phyloP scores from a whole-genome alignment of 2,113 vertebrate species.

The Peromyscus maniculatus region DNA sequence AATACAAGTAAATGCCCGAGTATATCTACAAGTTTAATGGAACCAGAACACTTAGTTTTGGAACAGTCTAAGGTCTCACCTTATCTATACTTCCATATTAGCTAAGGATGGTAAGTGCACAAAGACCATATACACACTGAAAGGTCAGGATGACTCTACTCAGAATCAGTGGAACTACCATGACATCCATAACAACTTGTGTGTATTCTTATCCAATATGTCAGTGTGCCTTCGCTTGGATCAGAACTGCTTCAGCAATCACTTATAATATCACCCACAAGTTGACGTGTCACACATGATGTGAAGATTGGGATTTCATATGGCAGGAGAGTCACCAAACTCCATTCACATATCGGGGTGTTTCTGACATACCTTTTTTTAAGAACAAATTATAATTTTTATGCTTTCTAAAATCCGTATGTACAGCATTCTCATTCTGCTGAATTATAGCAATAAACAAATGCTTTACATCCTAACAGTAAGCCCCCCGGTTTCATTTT shows the following conservation, averaged over 20 bases:
- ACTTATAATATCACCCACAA: neutral
- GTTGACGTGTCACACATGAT: neutral
- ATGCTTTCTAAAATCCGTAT: neutral
- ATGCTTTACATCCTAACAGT: neutral
- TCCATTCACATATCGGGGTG: neutral
- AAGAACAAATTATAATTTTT: neutral
- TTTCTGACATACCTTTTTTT: constrained; percentile 10
- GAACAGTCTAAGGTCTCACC: neutral
- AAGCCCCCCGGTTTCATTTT: neutral
- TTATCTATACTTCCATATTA: neutral
- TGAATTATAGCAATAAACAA: neutral
- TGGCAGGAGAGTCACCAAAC: neutral
- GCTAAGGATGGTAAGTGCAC: neutral
- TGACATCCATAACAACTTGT: neutral
- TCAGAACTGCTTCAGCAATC: neutral
- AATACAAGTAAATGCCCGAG: neutral
- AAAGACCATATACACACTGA: neutral
- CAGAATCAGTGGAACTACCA: neutral
- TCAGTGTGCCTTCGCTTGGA: neutral
- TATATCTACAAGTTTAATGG: neutral
- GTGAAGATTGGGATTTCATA: neutral
- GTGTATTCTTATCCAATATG: neutral
- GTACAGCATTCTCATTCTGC: neutral
- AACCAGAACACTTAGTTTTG: neutral
- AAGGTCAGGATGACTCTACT: neutral